Evolutionary conservation across 2,888 invertebrate species (phyloP).

Genomic region (Frankliniella intonsa): DNA sequence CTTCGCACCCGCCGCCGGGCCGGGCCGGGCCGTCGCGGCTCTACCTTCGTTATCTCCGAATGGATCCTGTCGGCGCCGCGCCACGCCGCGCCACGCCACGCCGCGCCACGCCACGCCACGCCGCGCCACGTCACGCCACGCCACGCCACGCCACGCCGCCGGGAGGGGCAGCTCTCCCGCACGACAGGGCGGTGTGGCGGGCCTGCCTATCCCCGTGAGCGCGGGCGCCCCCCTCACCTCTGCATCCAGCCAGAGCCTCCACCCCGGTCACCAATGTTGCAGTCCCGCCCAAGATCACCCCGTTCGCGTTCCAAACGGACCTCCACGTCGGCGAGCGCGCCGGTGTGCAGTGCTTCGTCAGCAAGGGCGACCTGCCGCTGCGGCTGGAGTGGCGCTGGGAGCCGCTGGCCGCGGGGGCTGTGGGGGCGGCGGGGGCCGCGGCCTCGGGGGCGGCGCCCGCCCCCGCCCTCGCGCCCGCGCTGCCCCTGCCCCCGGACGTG

Average conservation of each 20-base stretch:
- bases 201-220: no score
- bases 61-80: background rate
- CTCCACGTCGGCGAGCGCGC: constrained; percentile 50
- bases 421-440: background rate
- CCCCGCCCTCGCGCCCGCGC: no score
- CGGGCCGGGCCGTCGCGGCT: background rate
- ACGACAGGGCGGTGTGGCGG: no score
- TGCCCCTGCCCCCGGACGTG: constrained; percentile 38
- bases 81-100: background rate
- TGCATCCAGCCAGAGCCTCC: no score
- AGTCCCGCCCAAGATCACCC: constrained; percentile 53
- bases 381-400: constrained; percentile 53
- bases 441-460: constrained; percentile 30
- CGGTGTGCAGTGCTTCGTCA: constrained; percentile 51
- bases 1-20: background rate
- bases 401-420: background rate
- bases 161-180: background rate
- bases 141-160: background rate
- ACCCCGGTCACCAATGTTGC: constrained; percentile 41
- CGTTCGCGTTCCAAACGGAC: constrained; percentile 50
- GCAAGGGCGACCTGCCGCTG: constrained; percentile 54
- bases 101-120: background rate
- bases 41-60: background rate
- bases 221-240: no score
- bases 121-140: background rate